phyloP scores from a whole-genome alignment of 2,113 vertebrate genomes.

The Thamnaconus septentrionalis region DNA sequence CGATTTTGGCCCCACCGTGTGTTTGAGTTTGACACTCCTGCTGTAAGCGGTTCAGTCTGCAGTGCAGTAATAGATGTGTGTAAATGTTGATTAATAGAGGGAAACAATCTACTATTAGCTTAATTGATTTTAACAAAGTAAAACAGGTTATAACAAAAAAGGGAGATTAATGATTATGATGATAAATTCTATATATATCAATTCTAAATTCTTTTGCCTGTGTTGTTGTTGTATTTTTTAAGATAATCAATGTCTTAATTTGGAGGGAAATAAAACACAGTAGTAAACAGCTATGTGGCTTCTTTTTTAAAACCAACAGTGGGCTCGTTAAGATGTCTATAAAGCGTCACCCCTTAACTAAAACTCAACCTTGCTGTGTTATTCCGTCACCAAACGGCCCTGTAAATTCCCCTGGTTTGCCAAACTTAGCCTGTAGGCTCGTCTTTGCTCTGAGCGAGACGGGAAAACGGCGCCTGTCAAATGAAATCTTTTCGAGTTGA shows the following conservation, averaged over 20 bases:
- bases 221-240: slow-evolving; percentile 6
- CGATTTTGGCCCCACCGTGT: too few relatives aligned
- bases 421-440: slow-evolving; percentile 42
- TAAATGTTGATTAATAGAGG: too few relatives aligned
- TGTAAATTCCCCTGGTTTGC: slow-evolving; percentile 54
- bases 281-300: slow-evolving; percentile 5
- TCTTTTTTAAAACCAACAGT: neutral
- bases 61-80: too few relatives aligned
- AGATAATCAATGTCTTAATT: slow-evolving; percentile 4
- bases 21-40: too few relatives aligned
- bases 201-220: too few relatives aligned
- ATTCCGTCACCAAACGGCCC: slow-evolving; percentile 23
- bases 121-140: too few relatives aligned
- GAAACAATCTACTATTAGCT: too few relatives aligned
- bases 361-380: slow-evolving; percentile 1
- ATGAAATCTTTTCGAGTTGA: slow-evolving; percentile 7
- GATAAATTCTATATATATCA: too few relatives aligned
- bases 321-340: slow-evolving; percentile 31
- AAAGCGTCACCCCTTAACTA: slow-evolving; percentile 32
- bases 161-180: too few relatives aligned
- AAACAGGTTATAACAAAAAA: too few relatives aligned
- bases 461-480: slow-evolving; percentile 23
- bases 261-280: slow-evolving; percentile 1
- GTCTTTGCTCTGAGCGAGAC: slow-evolving; percentile 1
- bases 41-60: too few relatives aligned